phyloP scores from a whole-genome alignment of 2,888 invertebrate species.

The Eupeodes luniger region DNA sequence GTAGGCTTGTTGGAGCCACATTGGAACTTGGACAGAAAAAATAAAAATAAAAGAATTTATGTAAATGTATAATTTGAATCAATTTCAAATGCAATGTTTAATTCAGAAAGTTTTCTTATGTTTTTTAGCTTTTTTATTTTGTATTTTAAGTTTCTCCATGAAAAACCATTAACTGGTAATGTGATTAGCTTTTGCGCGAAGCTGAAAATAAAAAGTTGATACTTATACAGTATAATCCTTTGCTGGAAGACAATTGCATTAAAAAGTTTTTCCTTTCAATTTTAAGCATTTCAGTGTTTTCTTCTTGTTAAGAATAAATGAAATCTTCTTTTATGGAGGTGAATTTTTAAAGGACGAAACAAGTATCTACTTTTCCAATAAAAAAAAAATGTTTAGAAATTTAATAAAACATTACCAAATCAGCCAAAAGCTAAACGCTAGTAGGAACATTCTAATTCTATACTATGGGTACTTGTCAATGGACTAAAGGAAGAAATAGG shows the following conservation, averaged over 20 bases:
- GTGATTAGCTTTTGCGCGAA: background rate
- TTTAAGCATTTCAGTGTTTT: too few relatives aligned
- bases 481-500: too few relatives aligned
- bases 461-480: too few relatives aligned
- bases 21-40: background rate
- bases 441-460: too few relatives aligned
- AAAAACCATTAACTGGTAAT: conserved; percentile 6
- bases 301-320: too few relatives aligned
- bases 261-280: background rate
- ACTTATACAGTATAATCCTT: background rate
- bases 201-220: background rate
- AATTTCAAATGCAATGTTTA: conserved; percentile 11
- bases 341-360: too few relatives aligned
- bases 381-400: too few relatives aligned
- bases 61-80: background rate
- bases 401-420: too few relatives aligned
- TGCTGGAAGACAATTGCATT: background rate
- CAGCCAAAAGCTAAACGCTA: too few relatives aligned
- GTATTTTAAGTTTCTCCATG: background rate
- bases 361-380: too few relatives aligned
- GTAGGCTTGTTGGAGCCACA: background rate
- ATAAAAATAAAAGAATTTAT: conserved; percentile 3
- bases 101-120: background rate
- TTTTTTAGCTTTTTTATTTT: background rate
- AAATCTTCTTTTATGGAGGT: too few relatives aligned